Base-by-base conservation (phyloP, 2,888 invertebrate species). In the Dryobota labecula region DNA sequence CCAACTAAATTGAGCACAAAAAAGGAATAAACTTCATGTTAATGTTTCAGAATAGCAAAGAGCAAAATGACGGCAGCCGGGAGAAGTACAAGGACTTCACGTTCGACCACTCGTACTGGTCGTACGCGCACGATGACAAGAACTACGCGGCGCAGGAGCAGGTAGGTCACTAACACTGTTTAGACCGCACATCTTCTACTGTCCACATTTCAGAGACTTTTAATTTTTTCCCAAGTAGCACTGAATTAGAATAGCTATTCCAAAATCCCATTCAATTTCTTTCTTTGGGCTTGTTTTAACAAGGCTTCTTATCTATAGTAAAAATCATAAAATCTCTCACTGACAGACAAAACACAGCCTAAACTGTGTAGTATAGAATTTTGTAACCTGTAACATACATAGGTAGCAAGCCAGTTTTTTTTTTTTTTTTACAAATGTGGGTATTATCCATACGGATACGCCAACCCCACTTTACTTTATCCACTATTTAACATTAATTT, bases 91-190 rank as follows among this genome's bases (percentile, higher is more conserved):
- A 98, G 92, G 98, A 98, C 93, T 98, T 98, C 92, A 98, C 98
- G 71, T 98, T 98, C 93, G 98, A 98, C 95, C 97, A 98, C 92
- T 98, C 98, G 0, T 98, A 98, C 91, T 98, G 98, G 98, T 98
- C 98, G 65, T 98, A 96, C 92, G 97, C 98, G 90, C 92, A 96
- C 54, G 94, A 94, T 27, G 98, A 98, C 89, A 92, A 93, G 20
- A 97, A 98, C 91, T 98, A 97, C 93, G 97, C 98, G 49, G 97
- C 98, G 15, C 98, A 98, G 93, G 98, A 98, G 90, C 97, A 97
- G 96, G 98, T 98, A 24, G 0, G 51, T 24, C 20, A 30, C 43
- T 13, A 8, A 49, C 13, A 38, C 11, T 36, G 24, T 11, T 54
- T 5, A 54, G n/a, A 43, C 15, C 1, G 33, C 7, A 33, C 56